Evolutionary conservation across 2,113 vertebrate genomes (phyloP), one percentile per base, ranked within the genome.

Genomic region (Callocephalon fimbriatum): DNA sequence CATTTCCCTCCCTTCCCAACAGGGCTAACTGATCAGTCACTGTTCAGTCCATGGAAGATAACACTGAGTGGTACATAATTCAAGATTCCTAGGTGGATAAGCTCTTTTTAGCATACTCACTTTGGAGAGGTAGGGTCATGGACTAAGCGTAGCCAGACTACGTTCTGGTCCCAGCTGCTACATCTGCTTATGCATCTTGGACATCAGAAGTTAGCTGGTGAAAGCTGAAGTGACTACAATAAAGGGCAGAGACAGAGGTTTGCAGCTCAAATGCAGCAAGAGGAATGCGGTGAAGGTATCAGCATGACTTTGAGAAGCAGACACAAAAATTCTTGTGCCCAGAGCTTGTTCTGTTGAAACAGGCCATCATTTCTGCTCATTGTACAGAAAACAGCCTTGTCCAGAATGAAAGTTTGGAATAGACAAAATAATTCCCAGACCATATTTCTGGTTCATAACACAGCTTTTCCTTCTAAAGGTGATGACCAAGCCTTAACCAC

Each of bases 181-280:
- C 0, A 0, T 56, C 15, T 72, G 32, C 17, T 50, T 45, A 25
- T 0, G 0, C 13, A 4, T 42, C 51, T 35, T 26, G 18, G 17
- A 44, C 77, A 78, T 82, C 8, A 68, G 26, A 56, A 65, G 38
- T 29, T 45, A 37, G 22, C 4, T 71, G 68, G 7, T 61, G 47
- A 80, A 78, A 92, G 31, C 14, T 25, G 40, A 48, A 72, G 27
- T 35, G 35, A n/a, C 20, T 25, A 38, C 38, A 75, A 27, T 17
- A 66, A 62, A n/a, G 15, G 8, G 23, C 63, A 1, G 0, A 53
- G 51, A 29, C 29, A 29, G 35, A 48, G 45, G 20, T 35, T 53
- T 53, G 42, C 23, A 47, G 67, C 37, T 40, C 20, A 50, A 7
- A 11, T 20, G 40, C 15, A 71, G 40, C 50, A 32, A 80, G 29